phyloP scores from a whole-genome alignment of 1,140 invertebrate species.

The Drosophila melanogaster region DNA sequence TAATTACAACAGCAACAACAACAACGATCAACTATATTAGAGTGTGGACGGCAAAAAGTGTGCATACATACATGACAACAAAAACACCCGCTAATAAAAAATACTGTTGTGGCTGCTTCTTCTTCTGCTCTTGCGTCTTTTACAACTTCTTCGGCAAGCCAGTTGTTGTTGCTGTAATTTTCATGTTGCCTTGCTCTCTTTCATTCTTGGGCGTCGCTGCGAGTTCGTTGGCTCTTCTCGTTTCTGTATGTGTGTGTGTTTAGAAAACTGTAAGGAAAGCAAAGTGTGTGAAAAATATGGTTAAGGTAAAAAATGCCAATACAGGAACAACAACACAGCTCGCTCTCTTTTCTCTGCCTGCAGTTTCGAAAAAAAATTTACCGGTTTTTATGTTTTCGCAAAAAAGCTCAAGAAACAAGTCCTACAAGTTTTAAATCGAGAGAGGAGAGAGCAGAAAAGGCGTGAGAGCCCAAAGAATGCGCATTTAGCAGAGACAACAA shows the following conservation, averaged over 20 bases:
- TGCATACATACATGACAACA: constrained; percentile 75
- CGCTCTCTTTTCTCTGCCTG: constrained; percentile 18
- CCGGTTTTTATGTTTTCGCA: constrained; percentile 76
- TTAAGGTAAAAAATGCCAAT: constrained; percentile 58
- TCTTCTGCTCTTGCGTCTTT: constrained; percentile 47
- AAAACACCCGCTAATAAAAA: constrained; percentile 72
- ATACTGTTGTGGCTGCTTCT: constrained; percentile 43
- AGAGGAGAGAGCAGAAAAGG: constrained; percentile 25
- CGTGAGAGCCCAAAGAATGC: constrained; percentile 21
- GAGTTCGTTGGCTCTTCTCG: constrained; percentile 71
- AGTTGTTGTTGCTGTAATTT: constrained; percentile 68
- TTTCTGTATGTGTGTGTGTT: constrained; percentile 57
- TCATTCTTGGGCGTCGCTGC: constrained; percentile 80
- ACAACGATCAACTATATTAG: constrained; percentile 33
- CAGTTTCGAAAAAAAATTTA: constrained; percentile 62
- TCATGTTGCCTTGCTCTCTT: constrained; percentile 76
- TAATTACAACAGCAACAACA: constrained; percentile 34
- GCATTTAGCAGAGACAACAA: constrained; percentile 62
- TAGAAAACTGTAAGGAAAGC: constrained; percentile 81
- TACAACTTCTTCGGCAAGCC: constrained; percentile 56
- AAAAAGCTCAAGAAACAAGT: constrained; percentile 72
- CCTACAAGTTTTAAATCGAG: constrained; percentile 66
- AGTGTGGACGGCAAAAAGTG: constrained; percentile 39
- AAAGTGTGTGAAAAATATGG: constrained; percentile 78
- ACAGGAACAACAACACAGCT: constrained; percentile 31